Evolutionary conservation across 2,113 vertebrate species (phyloP).

Genomic region (Malurus melanocephalus): DNA sequence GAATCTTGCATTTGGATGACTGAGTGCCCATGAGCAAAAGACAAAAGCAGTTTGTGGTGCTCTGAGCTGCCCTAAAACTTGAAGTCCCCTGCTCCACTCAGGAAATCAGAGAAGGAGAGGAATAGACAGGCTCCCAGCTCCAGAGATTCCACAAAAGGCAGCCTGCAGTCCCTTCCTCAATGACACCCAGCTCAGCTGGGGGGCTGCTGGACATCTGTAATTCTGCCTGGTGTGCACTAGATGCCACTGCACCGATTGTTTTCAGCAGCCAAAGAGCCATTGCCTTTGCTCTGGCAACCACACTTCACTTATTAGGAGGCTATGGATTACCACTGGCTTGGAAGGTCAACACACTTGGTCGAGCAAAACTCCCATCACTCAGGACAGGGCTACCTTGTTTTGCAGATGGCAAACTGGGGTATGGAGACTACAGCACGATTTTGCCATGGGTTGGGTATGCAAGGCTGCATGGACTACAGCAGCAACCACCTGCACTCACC

Average conservation of each 20-base stretch:
- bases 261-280: neutral
- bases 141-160: neutral
- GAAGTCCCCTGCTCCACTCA: neutral
- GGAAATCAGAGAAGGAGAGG: neutral
- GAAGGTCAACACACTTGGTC: neutral
- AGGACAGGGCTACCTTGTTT: neutral
- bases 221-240: constrained; percentile 20
- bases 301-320: neutral
- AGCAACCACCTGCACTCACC: neutral
- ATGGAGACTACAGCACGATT: neutral
- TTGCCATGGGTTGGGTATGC: neutral
- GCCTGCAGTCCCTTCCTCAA: neutral
- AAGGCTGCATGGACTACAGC: neutral
- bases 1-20: neutral
- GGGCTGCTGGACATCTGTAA: neutral
- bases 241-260: constrained; percentile 22
- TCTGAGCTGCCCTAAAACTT: neutral
- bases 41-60: neutral
- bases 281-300: neutral
- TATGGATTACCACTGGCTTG: neutral
- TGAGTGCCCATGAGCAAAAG: neutral
- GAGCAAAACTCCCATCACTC: neutral
- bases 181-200: neutral
- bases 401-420: neutral
- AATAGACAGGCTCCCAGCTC: neutral